Percentiles rank a stretch among this genome's conserved stretches.
Evolutionary conservation across 2,797 vertebrate species (phyloP).

Genomic region (Sciurus carolinensis): DNA sequence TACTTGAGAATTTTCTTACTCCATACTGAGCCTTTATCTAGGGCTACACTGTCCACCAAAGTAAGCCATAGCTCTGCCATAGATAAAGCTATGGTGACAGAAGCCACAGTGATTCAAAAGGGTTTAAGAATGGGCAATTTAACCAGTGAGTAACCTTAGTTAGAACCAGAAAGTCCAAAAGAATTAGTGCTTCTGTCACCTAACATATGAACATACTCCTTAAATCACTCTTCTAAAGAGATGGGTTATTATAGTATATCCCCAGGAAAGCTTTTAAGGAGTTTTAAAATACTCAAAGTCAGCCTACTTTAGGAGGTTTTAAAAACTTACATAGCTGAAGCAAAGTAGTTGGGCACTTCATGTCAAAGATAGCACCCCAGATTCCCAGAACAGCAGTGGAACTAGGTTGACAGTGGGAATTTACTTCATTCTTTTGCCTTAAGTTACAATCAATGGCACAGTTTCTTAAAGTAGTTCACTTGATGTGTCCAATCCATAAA

Average conservation of each 20-base stretch:
- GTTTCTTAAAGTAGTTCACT: slow-evolving; percentile 65
- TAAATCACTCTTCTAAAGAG: slow-evolving; percentile 36
- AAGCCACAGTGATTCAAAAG: slow-evolving; percentile 8
- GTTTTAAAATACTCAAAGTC: slow-evolving; percentile 61
- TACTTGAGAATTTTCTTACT: slow-evolving; percentile 55
- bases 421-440: slow-evolving; percentile 50
- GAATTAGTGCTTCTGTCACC: neutral
- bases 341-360: neutral
- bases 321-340: slow-evolving; percentile 19
- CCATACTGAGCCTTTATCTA: neutral
- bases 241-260: slow-evolving; percentile 43
- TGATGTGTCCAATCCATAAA: slow-evolving; percentile 27
- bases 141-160: neutral
- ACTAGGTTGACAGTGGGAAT: slow-evolving; percentile 16
- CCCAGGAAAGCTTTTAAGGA: slow-evolving; percentile 65
- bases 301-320: slow-evolving; percentile 48
- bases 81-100: slow-evolving; percentile 14
- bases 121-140: slow-evolving; percentile 20
- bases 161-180: slow-evolving; percentile 43
- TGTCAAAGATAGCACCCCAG: neutral
- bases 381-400: slow-evolving; percentile 17
- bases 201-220: neutral
- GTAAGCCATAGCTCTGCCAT: neutral
- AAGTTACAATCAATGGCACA: slow-evolving; percentile 29
- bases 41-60: neutral